These are phyloP conservation scores for Cirrhinus mrigala DNA, from an alignment of 2,797 vertebrate genomes.

Conservation along the genomic window DNA sequence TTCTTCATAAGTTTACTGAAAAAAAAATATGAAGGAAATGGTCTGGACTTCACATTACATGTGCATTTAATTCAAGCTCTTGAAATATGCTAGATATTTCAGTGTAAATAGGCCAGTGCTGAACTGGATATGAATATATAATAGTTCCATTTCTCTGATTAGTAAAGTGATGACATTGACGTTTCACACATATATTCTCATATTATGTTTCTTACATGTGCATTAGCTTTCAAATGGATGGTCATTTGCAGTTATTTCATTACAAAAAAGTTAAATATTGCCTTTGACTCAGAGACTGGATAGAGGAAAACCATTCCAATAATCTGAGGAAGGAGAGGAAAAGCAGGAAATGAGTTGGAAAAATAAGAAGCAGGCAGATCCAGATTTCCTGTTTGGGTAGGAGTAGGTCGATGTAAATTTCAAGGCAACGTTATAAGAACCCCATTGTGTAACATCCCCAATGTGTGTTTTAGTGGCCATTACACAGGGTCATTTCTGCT, in stretches of 20 bases:
- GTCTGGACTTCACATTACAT: slow-evolving; percentile 26
- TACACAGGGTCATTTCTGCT: slow-evolving; percentile 73
- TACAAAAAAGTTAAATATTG: slow-evolving; percentile 15
- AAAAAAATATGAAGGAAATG: slow-evolving; percentile 25
- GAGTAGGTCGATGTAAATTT: slow-evolving; percentile 70
- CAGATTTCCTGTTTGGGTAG: slow-evolving; percentile 82
- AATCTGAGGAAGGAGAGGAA: slow-evolving; percentile 80
- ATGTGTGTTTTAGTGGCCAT: slow-evolving; percentile 60
- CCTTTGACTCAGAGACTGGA: slow-evolving; percentile 48
- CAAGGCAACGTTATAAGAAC: slow-evolving; percentile 80
- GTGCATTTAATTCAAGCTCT: slow-evolving; percentile 17
- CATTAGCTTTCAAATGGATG: not conserved
- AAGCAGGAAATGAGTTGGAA: slow-evolving; percentile 85
- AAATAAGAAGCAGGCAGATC: slow-evolving; percentile 82
- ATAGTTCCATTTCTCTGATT: slow-evolving; percentile 2
- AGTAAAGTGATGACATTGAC: not conserved
- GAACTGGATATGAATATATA: slow-evolving; percentile 11
- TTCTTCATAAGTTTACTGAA: slow-evolving; percentile 52
- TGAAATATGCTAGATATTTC: slow-evolving; percentile 35
- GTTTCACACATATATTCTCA: not conserved
- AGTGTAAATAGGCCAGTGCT: not conserved
- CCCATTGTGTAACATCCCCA: slow-evolving; percentile 82
- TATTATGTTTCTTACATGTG: not conserved
- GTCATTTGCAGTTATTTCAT: not conserved
- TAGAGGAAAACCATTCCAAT: slow-evolving; percentile 77